These are phyloP conservation scores for Dolichallabes microphthalmus DNA, from an alignment of 2,113 vertebrate genomes.

Conservation along the genomic window DNA sequence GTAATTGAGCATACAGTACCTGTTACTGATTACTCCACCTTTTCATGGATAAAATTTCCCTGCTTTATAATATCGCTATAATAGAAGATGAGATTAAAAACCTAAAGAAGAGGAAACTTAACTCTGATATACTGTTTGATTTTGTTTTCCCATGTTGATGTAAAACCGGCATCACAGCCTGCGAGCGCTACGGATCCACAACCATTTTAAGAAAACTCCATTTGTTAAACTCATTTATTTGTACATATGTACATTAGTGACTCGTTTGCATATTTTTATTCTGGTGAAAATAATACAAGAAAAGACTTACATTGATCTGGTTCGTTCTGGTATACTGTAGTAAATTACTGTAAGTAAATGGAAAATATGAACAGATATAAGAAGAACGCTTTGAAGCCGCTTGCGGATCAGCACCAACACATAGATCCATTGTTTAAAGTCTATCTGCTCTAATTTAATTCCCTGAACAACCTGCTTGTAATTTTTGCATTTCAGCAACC, in stretches of 20 bases:
- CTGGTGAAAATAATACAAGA: background rate
- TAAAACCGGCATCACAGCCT: background rate
- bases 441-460: background rate
- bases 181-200: background rate
- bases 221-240: background rate
- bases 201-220: background rate
- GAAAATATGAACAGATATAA: background rate
- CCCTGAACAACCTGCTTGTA: background rate
- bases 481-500: conserved; percentile 66
- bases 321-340: background rate
- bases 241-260: background rate
- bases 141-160: background rate
- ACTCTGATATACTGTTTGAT: background rate
- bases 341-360: background rate
- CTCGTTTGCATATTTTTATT: background rate
- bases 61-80: background rate
- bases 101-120: background rate
- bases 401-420: background rate
- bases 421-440: too few relatives aligned
- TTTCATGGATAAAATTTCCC: background rate
- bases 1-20: background rate
- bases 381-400: background rate
- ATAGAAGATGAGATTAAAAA: background rate
- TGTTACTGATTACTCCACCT: background rate
- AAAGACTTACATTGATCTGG: background rate